Evolutionary conservation across 2,888 invertebrate genomes (phyloP).

Genomic region (Ellobium chinense): DNA sequence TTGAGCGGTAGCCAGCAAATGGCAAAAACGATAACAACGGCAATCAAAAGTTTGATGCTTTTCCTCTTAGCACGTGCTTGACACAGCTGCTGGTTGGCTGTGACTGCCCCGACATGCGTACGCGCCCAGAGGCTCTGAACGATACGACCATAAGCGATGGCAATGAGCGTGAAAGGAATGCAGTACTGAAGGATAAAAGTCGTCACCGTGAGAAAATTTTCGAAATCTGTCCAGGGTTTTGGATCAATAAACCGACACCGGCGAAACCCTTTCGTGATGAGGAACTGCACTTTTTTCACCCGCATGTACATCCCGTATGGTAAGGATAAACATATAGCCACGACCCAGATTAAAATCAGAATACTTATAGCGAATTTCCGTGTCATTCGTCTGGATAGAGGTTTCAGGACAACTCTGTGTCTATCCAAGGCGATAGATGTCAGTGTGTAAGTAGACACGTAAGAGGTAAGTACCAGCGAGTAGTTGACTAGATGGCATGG

Average conservation of each 20-base stretch:
- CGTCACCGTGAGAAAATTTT: slow-evolving; percentile 76
- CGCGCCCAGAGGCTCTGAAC: slow-evolving; percentile 75
- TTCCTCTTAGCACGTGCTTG: slow-evolving; percentile 78
- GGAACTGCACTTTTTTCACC: slow-evolving; percentile 48
- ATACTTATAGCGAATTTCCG: slow-evolving; percentile 74
- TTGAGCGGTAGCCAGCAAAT: slow-evolving; percentile 81
- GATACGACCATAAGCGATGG: slow-evolving; percentile 78
- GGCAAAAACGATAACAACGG: slow-evolving; percentile 79
- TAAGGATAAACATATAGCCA: slow-evolving; percentile 74
- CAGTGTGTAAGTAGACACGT: slow-evolving; percentile 80
- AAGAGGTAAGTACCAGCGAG: slow-evolving; percentile 78
- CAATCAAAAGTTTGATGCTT: slow-evolving; percentile 80
- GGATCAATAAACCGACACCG: slow-evolving; percentile 77
- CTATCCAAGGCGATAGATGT: slow-evolving; percentile 79
- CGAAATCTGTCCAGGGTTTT: slow-evolving; percentile 68
- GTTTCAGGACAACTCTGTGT: slow-evolving; percentile 79
- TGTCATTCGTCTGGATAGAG: slow-evolving; percentile 77
- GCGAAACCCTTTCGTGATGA: slow-evolving; percentile 51
- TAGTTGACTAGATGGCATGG: slow-evolving; percentile 79
- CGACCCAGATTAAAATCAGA: slow-evolving; percentile 77
- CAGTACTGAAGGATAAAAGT: slow-evolving; percentile 79
- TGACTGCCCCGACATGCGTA: slow-evolving; percentile 77
- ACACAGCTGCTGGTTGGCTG: slow-evolving; percentile 76
- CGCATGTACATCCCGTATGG: slow-evolving; percentile 78
- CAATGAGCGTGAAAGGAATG: slow-evolving; percentile 78